Percentiles rank a stretch among this genome's conserved stretches.
Evolutionary conservation across 2,113 vertebrate species (phyloP).

Genomic region (Lepidothrix coronata): DNA sequence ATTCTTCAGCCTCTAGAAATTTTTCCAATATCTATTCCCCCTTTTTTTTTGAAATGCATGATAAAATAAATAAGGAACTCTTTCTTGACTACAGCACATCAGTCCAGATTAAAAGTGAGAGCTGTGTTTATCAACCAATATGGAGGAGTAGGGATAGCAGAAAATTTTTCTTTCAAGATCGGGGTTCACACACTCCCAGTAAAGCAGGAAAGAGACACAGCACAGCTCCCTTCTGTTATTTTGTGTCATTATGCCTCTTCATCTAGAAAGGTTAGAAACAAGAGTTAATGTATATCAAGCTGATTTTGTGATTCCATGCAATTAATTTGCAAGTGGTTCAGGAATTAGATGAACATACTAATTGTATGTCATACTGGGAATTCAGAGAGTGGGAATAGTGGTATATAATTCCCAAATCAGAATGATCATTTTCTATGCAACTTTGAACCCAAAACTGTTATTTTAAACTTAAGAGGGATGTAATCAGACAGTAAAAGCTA

Average conservation of each 20-base stretch:
- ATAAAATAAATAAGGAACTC: background rate
- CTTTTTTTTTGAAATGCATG: background rate
- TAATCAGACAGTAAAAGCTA: background rate
- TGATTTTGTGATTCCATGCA: background rate
- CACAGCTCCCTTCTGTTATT: background rate
- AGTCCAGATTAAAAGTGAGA: background rate
- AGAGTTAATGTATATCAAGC: background rate
- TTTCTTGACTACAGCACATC: background rate
- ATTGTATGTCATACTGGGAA: background rate
- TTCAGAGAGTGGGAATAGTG: background rate
- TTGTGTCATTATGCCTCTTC: background rate
- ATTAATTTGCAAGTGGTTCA: background rate
- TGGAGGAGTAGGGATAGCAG: background rate
- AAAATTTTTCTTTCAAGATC: background rate
- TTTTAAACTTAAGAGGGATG: background rate
- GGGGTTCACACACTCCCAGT: background rate
- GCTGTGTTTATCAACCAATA: background rate
- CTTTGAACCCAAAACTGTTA: background rate
- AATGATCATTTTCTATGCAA: background rate
- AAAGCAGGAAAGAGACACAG: background rate
- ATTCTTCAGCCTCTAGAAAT: background rate
- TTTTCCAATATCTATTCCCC: background rate
- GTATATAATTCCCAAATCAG: constrained; percentile 23
- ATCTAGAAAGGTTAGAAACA: background rate
- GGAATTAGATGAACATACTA: background rate